Evolutionary conservation across 2,797 vertebrate species (phyloP).

Genomic region (Naso thynnoides): DNA sequence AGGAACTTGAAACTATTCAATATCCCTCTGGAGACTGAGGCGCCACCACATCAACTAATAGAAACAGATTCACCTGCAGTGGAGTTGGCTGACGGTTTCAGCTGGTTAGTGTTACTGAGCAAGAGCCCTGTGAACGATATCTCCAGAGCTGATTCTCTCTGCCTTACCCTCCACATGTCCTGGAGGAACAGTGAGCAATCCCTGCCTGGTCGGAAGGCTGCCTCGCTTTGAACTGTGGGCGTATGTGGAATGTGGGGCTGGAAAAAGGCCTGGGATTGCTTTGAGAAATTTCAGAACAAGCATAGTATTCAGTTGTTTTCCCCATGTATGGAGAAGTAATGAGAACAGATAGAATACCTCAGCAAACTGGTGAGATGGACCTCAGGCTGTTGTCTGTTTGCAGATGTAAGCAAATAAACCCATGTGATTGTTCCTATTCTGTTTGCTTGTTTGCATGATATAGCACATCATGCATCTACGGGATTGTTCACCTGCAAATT

Average conservation of each 20-base stretch:
- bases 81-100: conserved; percentile 54
- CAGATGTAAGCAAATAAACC: conserved; percentile 40
- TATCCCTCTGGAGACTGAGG: conserved; percentile 37
- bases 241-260: conserved; percentile 56
- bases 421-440: conserved; percentile 21
- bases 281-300: conserved; percentile 53
- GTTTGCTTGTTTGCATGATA: conserved; percentile 45
- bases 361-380: conserved; percentile 41
- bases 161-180: conserved; percentile 60
- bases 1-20: conserved; percentile 33
- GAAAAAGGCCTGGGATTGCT: conserved; percentile 47
- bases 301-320: conserved; percentile 58
- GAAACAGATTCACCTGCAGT: conserved; percentile 46
- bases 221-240: conserved; percentile 55
- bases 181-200: conserved; percentile 39
- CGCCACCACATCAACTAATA: conserved; percentile 44
- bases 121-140: conserved; percentile 30
- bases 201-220: conserved; percentile 42
- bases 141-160: conserved; percentile 37
- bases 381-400: conserved; percentile 38
- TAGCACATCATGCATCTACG: conserved; percentile 11
- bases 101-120: conserved; percentile 48
- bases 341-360: conserved; percentile 39
- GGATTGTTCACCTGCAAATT: conserved; percentile 19
- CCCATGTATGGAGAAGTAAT: conserved; percentile 38